Conservation (phyloP, 2,888 invertebrate genomes). For the Apotomis turbidana region DNA sequence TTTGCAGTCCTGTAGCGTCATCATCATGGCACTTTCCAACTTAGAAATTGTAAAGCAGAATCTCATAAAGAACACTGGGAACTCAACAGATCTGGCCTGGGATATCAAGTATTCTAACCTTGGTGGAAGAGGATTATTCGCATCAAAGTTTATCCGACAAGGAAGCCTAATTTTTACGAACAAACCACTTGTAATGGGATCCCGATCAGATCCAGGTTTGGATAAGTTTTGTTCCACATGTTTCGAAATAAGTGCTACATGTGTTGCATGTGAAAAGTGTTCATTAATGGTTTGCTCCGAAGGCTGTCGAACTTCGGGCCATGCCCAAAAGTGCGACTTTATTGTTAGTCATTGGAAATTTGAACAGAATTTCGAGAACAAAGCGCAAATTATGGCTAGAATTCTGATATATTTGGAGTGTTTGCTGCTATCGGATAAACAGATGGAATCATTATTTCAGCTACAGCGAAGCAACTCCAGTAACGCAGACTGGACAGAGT, state of each 20-base stretch:
- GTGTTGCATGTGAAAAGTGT: slow-evolving; percentile 84
- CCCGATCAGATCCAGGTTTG: slow-evolving; percentile 80
- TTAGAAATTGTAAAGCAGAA: slow-evolving; percentile 43
- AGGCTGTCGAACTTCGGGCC: slow-evolving; percentile 82
- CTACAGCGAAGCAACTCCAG: slow-evolving; percentile 69
- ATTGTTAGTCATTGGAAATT: slow-evolving; percentile 79
- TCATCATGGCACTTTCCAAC: slow-evolving; percentile 50
- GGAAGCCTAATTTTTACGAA: slow-evolving; percentile 88
- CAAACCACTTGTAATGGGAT: slow-evolving; percentile 86
- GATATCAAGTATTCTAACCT: slow-evolving; percentile 82
- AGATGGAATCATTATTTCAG: slow-evolving; percentile 70
- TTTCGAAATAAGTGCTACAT: slow-evolving; percentile 71
- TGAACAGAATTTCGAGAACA: slow-evolving; percentile 50
- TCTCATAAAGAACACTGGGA: slow-evolving; percentile 47
- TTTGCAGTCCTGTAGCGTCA: slow-evolving; percentile 46
- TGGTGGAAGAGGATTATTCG: slow-evolving; percentile 89
- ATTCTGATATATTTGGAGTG: slow-evolving; percentile 64
- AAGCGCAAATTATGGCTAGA: slow-evolving; percentile 52
- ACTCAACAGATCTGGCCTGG: slow-evolving; percentile 69
- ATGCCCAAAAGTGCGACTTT: slow-evolving; percentile 85
- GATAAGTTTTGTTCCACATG: slow-evolving; percentile 86
- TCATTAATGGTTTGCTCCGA: slow-evolving; percentile 86
- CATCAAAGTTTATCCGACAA: slow-evolving; percentile 83
- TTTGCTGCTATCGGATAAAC: slow-evolving; percentile 62
- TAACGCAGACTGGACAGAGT: slow-evolving; percentile 70